These are phyloP conservation scores for Micropoecilia bifurca DNA, from an alignment of 2,797 vertebrate species.

Conservation along the genomic window DNA sequence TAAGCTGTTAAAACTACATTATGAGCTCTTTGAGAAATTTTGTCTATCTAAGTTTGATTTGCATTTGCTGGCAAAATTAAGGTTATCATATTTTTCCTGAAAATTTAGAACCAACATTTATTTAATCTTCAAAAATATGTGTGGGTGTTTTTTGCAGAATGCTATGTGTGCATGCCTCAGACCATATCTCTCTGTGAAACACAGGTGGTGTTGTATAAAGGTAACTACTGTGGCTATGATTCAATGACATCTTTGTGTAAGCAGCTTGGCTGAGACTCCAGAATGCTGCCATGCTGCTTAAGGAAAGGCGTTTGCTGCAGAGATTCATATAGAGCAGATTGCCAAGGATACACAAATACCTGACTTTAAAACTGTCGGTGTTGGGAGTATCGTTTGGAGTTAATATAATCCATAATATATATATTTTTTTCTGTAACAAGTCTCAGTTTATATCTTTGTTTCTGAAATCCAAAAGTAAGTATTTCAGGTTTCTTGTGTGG, in stretches of 20 bases:
- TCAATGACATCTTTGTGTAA: slow-evolving; percentile 74
- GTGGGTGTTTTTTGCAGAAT: slow-evolving; percentile 4
- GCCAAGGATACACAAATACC: background rate
- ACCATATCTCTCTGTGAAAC: slow-evolving; percentile 47
- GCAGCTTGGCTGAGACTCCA: slow-evolving; percentile 44
- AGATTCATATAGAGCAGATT: slow-evolving; percentile 34
- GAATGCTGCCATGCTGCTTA: slow-evolving; percentile 33
- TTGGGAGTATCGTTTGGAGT: background rate
- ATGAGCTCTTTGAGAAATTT: background rate
- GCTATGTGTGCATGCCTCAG: background rate
- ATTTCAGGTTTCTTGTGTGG: background rate
- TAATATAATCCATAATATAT: background rate
- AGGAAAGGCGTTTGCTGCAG: slow-evolving; percentile 49
- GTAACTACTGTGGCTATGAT: slow-evolving; percentile 67
- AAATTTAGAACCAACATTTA: background rate
- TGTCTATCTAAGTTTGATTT: background rate
- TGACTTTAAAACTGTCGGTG: background rate
- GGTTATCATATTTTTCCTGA: slow-evolving; percentile 13
- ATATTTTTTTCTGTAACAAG: slow-evolving; percentile 1
- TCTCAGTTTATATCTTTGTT: background rate
- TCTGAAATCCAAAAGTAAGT: background rate
- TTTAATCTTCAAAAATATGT: slow-evolving; percentile 1
- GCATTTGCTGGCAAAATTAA: slow-evolving; percentile 7
- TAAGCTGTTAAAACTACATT: background rate
- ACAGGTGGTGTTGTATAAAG: slow-evolving; percentile 72